Evolutionary conservation across 2,888 invertebrate genomes (phyloP), one percentile per base, ranked within the genome.

Genomic region (Tribolium freemani): DNA sequence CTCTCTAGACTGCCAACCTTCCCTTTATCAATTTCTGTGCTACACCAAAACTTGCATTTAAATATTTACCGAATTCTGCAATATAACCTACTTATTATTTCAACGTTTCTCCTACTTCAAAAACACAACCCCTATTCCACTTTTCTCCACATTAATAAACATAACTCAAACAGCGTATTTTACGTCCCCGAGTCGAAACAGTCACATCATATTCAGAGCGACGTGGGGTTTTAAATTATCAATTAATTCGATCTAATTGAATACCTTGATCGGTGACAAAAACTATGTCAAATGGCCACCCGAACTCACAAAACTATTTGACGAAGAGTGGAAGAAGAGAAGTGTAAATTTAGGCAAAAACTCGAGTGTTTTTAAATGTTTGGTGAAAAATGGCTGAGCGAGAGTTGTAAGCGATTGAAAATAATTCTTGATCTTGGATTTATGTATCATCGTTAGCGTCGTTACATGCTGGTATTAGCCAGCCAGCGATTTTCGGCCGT

Each of bases 371-470:
- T 68, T 68, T 46, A 68, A 56, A 63, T 45, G 56, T 72, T 72
- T 56, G 56, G 20, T 63, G 72, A 72, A 72, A 72, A 72, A 63
- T 68, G 61, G 51, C 13, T 21, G 20, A 44, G 31, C 26, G 46
- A 31, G 60, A 54, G 46, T 69, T 50, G 69, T 66, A 70, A 71
- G 53, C 67, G 73, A 73, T 73, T 70, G 73, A 73, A 73, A 67
- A 69, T 73, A 73, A 69, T 71, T 73, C 64, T 61, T 57, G 61
- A 73, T 68, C 68, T 61, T 68, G 61, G 44, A 73, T 70, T 70
- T 73, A 73, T 73, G 71, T 73, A 71, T 73, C 61, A 72, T 68
- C 69, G 71, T 73, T 73, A 67, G 67, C 67, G 71, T 61, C 63
- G 56, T 69, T 72, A 68, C 63, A 51, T 71, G 56, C 58, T 66